Base-by-base conservation (phyloP, 2,797 vertebrate species). In the Spondyliosoma cantharus region DNA sequence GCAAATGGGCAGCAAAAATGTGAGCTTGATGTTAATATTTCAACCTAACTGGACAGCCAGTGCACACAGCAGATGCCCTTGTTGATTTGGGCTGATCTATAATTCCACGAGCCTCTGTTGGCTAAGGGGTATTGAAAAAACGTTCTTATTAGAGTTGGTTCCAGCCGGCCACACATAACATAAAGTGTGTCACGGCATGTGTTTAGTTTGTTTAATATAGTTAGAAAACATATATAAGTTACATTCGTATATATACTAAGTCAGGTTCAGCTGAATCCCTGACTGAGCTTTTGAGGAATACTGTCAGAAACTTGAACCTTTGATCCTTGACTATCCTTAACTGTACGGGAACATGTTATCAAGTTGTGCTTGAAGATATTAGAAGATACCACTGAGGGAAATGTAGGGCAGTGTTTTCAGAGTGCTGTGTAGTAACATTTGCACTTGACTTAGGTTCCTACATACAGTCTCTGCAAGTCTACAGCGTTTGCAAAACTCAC, bases 291-390 rank as follows among this genome's bases (percentile, higher is more conserved):
- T 68, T 45, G 32, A 75, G 54, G 45, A 32, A 43, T 32, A 56
- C 1, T 57, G 15, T 72, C 32, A 76, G 60, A 73, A 67, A 60
- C 57, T 69, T 32, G 74, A 80, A 89, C 81, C 87, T 87, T 89
- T 86, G 87, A 86, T 68, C 80, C 29, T 19, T 72, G 52, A 58
- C 25, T 70, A 49, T 60, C 8, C 60, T 75, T 32, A 67, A 72
- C 59, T 80, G 80, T 32, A 7, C 59, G 52, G 49, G 75, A 85
- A 90, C 83, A 86, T 65, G 71, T 85, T 90, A 88, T 91, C 83
- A 83, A 45, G 61, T 15, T 65, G n/a, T 29, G 79, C 65, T 27
- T 48, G 9, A 60, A 85, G 80, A 76, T 83, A 87, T 57, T 16
- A 67, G 16, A 61, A 68, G 77, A 71, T 84, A 89, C 37, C n/a